These are phyloP conservation scores for Todiramphus saurophagus DNA, from an alignment of 2,113 vertebrate genomes.

Conservation along the genomic window DNA sequence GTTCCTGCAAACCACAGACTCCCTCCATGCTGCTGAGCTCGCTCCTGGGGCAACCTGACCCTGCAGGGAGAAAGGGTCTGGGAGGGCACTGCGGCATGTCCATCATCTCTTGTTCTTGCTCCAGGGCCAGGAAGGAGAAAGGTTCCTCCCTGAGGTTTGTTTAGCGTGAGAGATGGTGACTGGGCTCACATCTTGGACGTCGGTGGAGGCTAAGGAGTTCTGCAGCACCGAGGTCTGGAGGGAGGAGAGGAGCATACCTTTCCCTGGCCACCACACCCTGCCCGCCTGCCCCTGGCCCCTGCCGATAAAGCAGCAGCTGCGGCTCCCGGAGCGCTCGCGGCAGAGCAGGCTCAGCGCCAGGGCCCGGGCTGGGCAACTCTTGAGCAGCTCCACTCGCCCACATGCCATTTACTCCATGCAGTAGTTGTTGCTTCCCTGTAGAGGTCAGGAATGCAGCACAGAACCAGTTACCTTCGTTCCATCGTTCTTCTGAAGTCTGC, in stretches of 20 bases:
- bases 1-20: not conserved
- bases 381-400: not conserved
- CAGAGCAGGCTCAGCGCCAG: not conserved
- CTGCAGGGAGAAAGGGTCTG: not conserved
- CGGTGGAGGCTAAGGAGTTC: rapidly evolving
- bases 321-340: rapidly evolving
- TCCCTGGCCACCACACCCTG: not conserved
- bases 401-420: not conserved
- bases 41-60: rapidly evolving
- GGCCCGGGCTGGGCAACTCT: rapidly evolving
- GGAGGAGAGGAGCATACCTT: not conserved
- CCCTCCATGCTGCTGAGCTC: not conserved
- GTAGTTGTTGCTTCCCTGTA: conserved; percentile 35
- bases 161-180: not conserved
- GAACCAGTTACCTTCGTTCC: not conserved
- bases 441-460: conserved; percentile 51
- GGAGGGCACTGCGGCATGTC: rapidly evolving
- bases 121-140: not conserved
- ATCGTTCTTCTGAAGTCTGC: not conserved
- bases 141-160: not conserved
- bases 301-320: not conserved
- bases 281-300: not conserved
- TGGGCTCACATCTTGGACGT: rapidly evolving
- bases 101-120: rapidly evolving
- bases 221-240: rapidly evolving